Evolutionary conservation across 2,113 vertebrate genomes (phyloP).

Genomic region (Petaurus breviceps): DNA sequence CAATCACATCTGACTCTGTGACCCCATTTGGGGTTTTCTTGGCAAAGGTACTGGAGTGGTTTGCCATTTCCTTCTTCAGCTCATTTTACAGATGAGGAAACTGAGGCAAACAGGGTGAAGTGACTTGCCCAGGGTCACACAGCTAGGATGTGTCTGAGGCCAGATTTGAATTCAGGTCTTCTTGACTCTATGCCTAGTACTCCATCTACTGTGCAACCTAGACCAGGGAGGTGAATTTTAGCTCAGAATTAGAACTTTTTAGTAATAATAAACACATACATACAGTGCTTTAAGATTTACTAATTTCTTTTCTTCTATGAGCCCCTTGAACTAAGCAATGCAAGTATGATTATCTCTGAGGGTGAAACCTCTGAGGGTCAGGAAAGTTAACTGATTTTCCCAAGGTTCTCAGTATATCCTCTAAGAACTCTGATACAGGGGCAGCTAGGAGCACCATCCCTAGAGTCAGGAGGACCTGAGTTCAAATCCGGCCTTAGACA

Average conservation of each 20-base stretch:
- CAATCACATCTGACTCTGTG: not conserved
- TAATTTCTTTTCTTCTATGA: not conserved
- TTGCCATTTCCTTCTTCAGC: not conserved
- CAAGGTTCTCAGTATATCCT: not conserved
- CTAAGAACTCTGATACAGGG: not conserved
- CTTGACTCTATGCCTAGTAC: too few relatives aligned
- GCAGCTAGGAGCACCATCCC: too few relatives aligned
- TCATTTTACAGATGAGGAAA: not conserved
- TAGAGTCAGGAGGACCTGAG: too few relatives aligned
- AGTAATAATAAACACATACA: not conserved
- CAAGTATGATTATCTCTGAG: not conserved
- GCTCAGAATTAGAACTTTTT: not conserved
- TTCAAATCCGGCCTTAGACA: too few relatives aligned
- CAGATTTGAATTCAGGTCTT: not conserved
- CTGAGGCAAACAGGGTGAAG: not conserved
- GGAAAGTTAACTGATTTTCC: not conserved
- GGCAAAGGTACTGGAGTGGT: not conserved
- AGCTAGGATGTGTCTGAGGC: not conserved
- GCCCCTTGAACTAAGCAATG: not conserved
- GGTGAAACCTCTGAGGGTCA: not conserved
- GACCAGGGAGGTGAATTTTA: not conserved
- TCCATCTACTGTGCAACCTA: not conserved
- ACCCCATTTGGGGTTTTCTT: not conserved
- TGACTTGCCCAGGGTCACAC: not conserved
- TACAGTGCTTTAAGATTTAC: not conserved